phyloP scores from a whole-genome alignment of 2,113 vertebrate genomes.

The Ictalurus furcatus region DNA sequence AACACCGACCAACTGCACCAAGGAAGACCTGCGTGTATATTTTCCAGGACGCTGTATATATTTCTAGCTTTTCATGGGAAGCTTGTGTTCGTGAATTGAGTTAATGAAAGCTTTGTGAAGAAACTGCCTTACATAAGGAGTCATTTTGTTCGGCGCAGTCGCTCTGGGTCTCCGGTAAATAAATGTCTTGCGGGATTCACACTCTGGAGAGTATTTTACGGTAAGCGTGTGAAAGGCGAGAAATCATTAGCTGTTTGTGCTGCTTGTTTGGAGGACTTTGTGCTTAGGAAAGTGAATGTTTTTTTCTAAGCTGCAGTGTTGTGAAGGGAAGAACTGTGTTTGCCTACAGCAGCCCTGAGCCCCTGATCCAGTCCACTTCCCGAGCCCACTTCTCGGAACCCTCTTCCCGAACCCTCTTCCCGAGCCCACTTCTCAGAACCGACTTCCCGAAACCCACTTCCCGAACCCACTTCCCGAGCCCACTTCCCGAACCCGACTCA shows the following conservation, averaged over 20 bases:
- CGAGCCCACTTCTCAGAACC: slow-evolving; percentile 39
- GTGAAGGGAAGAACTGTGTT: slow-evolving; percentile 2
- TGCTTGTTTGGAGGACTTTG: neutral
- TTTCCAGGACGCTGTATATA: neutral
- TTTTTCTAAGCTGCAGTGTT: neutral
- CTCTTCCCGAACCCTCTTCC: neutral
- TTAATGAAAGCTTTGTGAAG: slow-evolving; percentile 5
- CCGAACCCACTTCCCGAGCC: no score
- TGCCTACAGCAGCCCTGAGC: slow-evolving; percentile 40
- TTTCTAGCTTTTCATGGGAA: neutral
- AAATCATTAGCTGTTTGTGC: neutral
- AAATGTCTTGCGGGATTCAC: slow-evolving; percentile 39
- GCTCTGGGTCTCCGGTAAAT: slow-evolving; percentile 26
- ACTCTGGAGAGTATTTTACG: slow-evolving; percentile 30
- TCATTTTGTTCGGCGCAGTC: neutral
- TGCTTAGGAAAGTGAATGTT: no score
- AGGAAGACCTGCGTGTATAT: neutral
- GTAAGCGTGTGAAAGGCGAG: slow-evolving; percentile 28
- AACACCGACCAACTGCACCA: slow-evolving; percentile 24
- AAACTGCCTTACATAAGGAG: neutral
- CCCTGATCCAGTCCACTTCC: neutral
- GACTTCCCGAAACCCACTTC: slow-evolving; percentile 36
- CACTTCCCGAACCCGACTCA: neutral
- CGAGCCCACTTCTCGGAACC: no score
- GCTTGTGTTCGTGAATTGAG: neutral